Conservation (phyloP, 2,797 vertebrate genomes). For the Protosalanx chinensis region DNA sequence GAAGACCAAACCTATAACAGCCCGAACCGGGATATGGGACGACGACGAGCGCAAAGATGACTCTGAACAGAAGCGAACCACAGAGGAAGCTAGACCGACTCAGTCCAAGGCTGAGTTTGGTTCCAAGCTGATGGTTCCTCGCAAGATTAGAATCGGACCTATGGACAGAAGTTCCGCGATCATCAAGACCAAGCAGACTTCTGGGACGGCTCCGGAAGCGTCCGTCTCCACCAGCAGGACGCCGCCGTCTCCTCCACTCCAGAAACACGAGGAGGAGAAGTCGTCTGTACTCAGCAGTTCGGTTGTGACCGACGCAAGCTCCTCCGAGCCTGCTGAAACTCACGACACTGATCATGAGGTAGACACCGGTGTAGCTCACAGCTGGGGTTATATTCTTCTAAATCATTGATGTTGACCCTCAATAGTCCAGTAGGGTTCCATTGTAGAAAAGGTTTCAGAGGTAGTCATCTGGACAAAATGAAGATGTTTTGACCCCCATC, state of each 20-base stretch:
- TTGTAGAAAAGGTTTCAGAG: no score
- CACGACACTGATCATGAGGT: slow-evolving; percentile 75
- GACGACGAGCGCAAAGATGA: not conserved
- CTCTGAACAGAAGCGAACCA: not conserved
- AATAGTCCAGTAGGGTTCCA: no score
- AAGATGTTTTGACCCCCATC: no score
- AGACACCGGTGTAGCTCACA: slow-evolving; percentile 10
- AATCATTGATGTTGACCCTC: not conserved
- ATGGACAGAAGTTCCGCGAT: not conserved
- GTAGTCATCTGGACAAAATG: no score
- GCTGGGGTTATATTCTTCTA: no score
- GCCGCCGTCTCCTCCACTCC: not conserved
- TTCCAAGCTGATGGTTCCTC: not conserved
- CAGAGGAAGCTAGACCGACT: not conserved
- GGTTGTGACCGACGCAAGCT: slow-evolving; percentile 53
- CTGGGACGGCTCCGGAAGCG: slow-evolving; percentile 5
- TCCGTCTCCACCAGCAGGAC: not conserved
- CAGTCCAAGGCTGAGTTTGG: not conserved
- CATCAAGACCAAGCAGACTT: slow-evolving; percentile 8
- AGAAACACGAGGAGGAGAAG: slow-evolving; percentile 11
- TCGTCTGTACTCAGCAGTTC: not conserved
- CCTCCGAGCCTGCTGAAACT: slow-evolving; percentile 38
- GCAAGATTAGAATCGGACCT: not conserved
- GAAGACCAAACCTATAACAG: slow-evolving; percentile 24
- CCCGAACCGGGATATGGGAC: not conserved